Base-by-base conservation (phyloP, 2,888 invertebrate species). In the Sesia bembeciformis region DNA sequence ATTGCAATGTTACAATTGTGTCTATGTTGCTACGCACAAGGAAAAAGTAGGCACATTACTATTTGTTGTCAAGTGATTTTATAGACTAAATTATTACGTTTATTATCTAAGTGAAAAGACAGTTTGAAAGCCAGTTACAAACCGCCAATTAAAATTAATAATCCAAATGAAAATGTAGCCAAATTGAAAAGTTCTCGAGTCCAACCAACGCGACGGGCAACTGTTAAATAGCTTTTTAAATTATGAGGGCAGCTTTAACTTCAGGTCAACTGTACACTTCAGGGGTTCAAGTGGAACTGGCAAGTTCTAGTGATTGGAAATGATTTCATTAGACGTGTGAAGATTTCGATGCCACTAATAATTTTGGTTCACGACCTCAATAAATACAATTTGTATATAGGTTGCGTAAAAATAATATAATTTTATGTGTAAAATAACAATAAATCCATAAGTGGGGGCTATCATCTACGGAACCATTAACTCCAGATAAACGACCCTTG, bases 261-360 rank as follows among this genome's bases (percentile, higher is more conserved):
- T 23, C 23, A 23, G 23, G 23, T 23, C 23, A 46, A 46, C n/a
- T 46, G 46, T 23, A 46, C 46, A 46, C 46, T 46, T 7, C 8
- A 8, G 46, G 8, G 46, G 8, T 46, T 46, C 23, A 6, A 46
- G 46, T 8, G 8, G 46, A 46, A 46, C 46, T 46, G 46, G 39
- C 6, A 7, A 50, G 4, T 50, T 39, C 50, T 40, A 40, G 52
- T n/a, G 8, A 40, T 40, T 52, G 39, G 39, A 56, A 52, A 50
- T 57, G 55, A 70, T 68, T 68, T 73, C 72, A 80, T 80, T 71
- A 68, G 60, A 63, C 60, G 64, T 57, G 61, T 62, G 68, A 71
- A 67, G 70, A 76, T 74, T 74, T 75, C 76, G 76, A 81, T 81
- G 64, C 59, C 71, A 67, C 65, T 70, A 74, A 77, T 72, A 66